A percentile compares a stretch with the other conserved stretches of the same genome.
Conservation (phyloP, 2,888 invertebrate species). For the Lamellibrachia columna region DNA sequence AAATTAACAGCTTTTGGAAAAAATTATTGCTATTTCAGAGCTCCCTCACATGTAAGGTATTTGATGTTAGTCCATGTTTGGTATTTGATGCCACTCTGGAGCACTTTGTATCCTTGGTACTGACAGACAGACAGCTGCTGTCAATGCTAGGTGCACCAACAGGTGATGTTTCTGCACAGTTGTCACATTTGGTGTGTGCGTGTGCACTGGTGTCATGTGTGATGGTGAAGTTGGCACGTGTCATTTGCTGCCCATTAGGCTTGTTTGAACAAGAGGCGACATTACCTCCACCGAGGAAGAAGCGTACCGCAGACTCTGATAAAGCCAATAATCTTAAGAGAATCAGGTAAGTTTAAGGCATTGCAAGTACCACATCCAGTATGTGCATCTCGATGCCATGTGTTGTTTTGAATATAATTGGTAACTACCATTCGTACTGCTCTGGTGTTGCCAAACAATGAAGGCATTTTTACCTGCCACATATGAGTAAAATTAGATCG, state of each 20-base stretch:
- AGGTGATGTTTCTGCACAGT: neutral
- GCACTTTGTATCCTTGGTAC: neutral
- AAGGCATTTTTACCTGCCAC: neutral
- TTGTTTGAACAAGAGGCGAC: neutral
- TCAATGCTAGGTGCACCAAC: neutral
- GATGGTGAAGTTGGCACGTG: neutral
- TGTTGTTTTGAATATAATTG: neutral
- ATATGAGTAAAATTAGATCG: neutral
- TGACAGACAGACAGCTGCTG: neutral
- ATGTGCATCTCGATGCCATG: neutral
- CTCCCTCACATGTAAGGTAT: neutral
- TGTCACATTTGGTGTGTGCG: neutral
- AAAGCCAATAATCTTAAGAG: neutral
- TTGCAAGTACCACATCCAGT: neutral
- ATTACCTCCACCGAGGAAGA: constrained; percentile 6
- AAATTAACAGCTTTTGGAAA: neutral
- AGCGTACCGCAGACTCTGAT: neutral
- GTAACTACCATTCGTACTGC: no score
- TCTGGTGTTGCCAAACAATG: neutral
- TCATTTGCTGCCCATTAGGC: constrained; percentile 12
- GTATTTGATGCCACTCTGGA: neutral
- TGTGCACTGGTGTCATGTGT: neutral
- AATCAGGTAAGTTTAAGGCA: constrained; percentile 8
- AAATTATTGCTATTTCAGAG: neutral
- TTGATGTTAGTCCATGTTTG: neutral